Evolutionary conservation across 2,113 vertebrate genomes (phyloP), one percentile per base, ranked within the genome.

Genomic region (Fulica atra): DNA sequence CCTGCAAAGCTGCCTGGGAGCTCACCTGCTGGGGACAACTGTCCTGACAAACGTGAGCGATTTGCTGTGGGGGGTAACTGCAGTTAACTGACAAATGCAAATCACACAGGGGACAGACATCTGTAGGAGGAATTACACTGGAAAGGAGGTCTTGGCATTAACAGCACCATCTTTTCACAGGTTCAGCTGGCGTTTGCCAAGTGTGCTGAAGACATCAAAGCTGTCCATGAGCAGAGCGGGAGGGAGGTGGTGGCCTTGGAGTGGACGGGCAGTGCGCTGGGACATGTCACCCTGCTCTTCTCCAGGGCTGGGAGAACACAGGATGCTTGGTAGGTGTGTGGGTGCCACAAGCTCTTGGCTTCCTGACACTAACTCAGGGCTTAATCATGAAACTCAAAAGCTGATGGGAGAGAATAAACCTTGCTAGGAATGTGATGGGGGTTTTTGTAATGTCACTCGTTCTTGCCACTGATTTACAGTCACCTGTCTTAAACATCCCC

Each of bases 131-230:
- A 80, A 40, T 9, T 35, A 24, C 40, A 24, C 4, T 54, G 31
- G 14, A 21, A 56, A 44, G 15, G 31, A 71, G 35, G 19, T 16
- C 85, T 73, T 8, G 48, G 50, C 86, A 23, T 91, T 89, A 65
- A 73, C 2, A 8, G 6, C 59, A 21, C 23, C 7, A 6, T 94
- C 42, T 56, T 81, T 79, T 95, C 65, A 77, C 96, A 99, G 99
- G 92, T 98, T 36, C 99, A 99, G 38, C 89, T 97, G 85, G 96
- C 90, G 0, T 99, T 99, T 92, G 99, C 99, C 53, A 96, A 80
- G 12, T 99, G 99, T 82, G 99, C 99, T 25, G 96, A 99, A 51
- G 98, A 99, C 26, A 96, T 99, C 50, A 99, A 97, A 88, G 84
- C 76, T 4, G 79, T 72, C 12, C 98, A 98, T 1, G 97, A 98